A percentile compares a stretch with the other conserved stretches of the same genome.
These are phyloP conservation scores for Taurulus bubalis DNA, from an alignment of 2,113 vertebrate genomes.

Conservation along the genomic window DNA sequence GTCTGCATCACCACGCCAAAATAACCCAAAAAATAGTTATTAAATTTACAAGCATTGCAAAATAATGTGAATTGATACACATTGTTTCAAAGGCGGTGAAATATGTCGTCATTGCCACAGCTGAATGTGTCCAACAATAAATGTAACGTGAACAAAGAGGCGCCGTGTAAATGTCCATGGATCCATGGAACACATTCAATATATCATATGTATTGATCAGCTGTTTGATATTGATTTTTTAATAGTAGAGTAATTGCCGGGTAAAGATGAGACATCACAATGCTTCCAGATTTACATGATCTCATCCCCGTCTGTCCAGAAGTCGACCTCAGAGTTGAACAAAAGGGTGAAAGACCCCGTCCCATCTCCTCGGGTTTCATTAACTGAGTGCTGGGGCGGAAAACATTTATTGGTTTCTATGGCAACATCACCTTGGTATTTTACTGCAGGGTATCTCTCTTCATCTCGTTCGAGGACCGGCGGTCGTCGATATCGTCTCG, in stretches of 20 bases:
- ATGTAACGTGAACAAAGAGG: neutral
- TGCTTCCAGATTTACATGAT: conserved; percentile 29
- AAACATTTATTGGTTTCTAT: conserved; percentile 58
- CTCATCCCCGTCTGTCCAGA: conserved; percentile 31
- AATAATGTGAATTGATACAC: no score
- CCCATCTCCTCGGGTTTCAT: conserved; percentile 42
- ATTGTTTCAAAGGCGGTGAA: no score
- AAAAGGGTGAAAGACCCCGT: neutral
- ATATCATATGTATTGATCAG: conserved; percentile 9
- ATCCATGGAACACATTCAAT: neutral
- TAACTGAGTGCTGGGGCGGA: conserved; percentile 16
- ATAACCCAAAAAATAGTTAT: no score
- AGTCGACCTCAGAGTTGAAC: neutral
- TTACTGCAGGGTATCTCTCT: conserved; percentile 41
- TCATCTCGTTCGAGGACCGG: conserved; percentile 51
- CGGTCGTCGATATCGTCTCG: conserved; percentile 30
- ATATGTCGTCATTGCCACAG: no score
- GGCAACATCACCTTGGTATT: conserved; percentile 54
- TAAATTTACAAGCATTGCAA: no score
- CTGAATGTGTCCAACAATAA: neutral
- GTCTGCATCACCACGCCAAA: no score
- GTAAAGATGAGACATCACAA: conserved; percentile 9
- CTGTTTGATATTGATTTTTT: conserved; percentile 4
- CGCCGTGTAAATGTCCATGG: neutral
- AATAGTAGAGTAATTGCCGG: neutral